Percentiles rank a stretch among this genome's conserved stretches.
These are phyloP conservation scores for Drosophila arizonae DNA, from an alignment of 1,140 invertebrate genomes.

Conservation along the genomic window DNA sequence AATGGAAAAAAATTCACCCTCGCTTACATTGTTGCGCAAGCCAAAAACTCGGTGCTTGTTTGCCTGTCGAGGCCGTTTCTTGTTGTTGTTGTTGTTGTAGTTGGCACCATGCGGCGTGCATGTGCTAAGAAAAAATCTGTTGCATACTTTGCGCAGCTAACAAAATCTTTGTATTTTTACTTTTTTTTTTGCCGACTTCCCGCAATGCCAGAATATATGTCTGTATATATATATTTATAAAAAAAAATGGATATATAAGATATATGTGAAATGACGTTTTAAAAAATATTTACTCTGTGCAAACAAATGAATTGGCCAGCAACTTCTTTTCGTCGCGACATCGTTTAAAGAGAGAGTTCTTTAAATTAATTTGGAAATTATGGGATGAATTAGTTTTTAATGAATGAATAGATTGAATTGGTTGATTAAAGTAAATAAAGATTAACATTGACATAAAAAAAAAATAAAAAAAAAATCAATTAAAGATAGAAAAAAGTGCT, in stretches of 20 bases:
- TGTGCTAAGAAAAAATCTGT: slow-evolving; percentile 69
- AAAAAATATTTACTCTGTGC: slow-evolving; percentile 12
- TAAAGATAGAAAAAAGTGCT: too few species aligned
- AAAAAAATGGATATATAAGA: slow-evolving; percentile 9
- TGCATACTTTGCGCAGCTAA: slow-evolving; percentile 65
- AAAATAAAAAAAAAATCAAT: too few species aligned
- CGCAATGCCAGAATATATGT: slow-evolving; percentile 36
- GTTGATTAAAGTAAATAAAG: too few species aligned
- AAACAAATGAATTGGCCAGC: too few species aligned
- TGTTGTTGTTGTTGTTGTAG: slow-evolving; percentile 15
- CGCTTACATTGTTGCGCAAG: slow-evolving; percentile 55
- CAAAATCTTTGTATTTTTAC: slow-evolving; percentile 47
- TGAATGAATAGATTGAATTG: too few species aligned
- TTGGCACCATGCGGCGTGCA: slow-evolving; percentile 61
- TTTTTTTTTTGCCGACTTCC: slow-evolving; percentile 12
- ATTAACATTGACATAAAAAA: too few species aligned
- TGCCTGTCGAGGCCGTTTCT: slow-evolving; percentile 34
- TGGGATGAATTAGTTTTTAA: not conserved
- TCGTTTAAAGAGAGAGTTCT: not conserved
- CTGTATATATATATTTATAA: slow-evolving; percentile 19
- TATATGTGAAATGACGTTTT: slow-evolving; percentile 36
- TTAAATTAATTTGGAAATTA: not conserved
- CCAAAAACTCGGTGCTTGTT: slow-evolving; percentile 62
- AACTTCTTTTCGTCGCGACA: too few species aligned
- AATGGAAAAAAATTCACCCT: not conserved